Conservation (phyloP, 35 echinoderm and acorn worm genomes). For the Ptychodera flava region DNA sequence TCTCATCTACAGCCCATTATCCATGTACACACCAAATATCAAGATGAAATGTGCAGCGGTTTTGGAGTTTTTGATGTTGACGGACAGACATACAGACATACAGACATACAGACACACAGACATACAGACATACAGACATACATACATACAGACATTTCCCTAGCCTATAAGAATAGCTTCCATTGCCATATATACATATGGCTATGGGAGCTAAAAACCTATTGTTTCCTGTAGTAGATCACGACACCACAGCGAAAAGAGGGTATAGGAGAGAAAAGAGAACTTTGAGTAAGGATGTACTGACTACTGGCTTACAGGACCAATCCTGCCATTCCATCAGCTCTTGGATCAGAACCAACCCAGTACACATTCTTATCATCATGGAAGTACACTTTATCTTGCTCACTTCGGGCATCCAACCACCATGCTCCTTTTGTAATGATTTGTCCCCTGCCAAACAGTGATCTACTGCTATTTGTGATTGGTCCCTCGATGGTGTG, state of each 20-base stretch:
- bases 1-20: too few species aligned
- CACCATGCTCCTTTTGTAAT: conserved; percentile 76
- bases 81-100: neutral
- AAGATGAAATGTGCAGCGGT: too few species aligned
- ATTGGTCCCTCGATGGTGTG: conserved; percentile 48
- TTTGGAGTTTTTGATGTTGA: neutral
- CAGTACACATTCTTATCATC: conserved; percentile 36
- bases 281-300: too few species aligned
- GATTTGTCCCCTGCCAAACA: conserved; percentile 79
- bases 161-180: too few species aligned
- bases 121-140: neutral
- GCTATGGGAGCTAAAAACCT: too few species aligned
- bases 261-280: too few species aligned
- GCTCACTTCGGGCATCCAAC: neutral
- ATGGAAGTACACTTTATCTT: neutral
- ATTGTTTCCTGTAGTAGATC: too few species aligned
- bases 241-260: too few species aligned
- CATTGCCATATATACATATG: too few species aligned
- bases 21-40: too few species aligned
- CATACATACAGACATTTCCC: too few species aligned
- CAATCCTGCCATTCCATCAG: conserved; percentile 62
- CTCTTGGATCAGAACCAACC: conserved; percentile 70
- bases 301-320: too few species aligned
- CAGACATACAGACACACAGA: neutral
- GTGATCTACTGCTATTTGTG: conserved; percentile 14